A percentile compares a stretch with the other conserved stretches of the same genome.
These are phyloP conservation scores for Notarius lentiginosus DNA, from an alignment of 2,113 vertebrate genomes.

Conservation along the genomic window DNA sequence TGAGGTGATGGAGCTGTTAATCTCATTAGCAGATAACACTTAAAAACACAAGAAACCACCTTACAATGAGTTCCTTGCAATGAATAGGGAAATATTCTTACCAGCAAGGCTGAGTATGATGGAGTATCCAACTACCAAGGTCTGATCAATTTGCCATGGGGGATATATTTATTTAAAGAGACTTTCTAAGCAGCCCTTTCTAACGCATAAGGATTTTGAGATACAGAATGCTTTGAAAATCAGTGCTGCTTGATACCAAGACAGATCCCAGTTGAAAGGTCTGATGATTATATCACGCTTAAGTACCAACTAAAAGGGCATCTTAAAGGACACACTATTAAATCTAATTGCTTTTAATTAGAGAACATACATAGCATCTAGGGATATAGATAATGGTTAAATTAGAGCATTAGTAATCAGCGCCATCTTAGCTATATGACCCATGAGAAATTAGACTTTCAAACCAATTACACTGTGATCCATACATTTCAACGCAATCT, in stretches of 20 bases:
- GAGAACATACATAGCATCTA: slow-evolving; percentile 3
- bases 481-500: background rate
- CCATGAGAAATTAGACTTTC: slow-evolving; percentile 5
- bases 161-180: slow-evolving; percentile 23
- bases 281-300: background rate
- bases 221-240: slow-evolving; percentile 6
- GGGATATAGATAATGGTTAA: background rate
- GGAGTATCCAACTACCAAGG: background rate
- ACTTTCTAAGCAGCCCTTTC: background rate
- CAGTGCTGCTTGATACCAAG: background rate
- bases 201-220: background rate
- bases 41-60: background rate
- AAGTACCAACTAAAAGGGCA: slow-evolving; percentile 18
- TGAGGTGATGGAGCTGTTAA: background rate
- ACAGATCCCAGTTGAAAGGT: background rate
- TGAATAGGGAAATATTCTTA: background rate
- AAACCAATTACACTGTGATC: slow-evolving; percentile 2
- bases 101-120: background rate
- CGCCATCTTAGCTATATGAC: slow-evolving; percentile 8
- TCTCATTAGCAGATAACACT: background rate
- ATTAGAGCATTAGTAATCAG: slow-evolving; percentile 9
- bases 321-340: slow-evolving; percentile 13
- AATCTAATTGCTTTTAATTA: background rate
- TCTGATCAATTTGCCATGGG: background rate
- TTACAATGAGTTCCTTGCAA: background rate